These are phyloP conservation scores for Gnathonemus echidnorhynchus DNA, from an alignment of 2,113 vertebrate genomes.

Conservation along the genomic window DNA sequence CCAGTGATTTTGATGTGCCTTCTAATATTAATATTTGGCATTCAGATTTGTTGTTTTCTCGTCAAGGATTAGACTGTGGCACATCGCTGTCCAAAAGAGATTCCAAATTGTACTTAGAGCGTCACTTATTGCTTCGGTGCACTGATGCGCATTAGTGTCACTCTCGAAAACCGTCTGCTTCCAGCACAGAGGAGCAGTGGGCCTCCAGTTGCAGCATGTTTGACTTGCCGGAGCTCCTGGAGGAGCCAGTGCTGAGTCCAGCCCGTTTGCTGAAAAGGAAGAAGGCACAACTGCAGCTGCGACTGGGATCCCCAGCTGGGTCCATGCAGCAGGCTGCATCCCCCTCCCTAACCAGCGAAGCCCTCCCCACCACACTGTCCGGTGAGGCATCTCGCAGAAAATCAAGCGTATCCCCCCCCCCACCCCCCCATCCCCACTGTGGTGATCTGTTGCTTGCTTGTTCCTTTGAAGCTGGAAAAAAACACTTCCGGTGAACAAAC, in stretches of 20 bases:
- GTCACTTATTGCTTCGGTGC: neutral
- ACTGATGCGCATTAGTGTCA: neutral
- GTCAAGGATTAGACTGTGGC: neutral
- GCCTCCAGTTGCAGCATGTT: constrained; percentile 58
- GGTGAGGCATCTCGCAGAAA: constrained; percentile 21
- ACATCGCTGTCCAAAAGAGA: neutral
- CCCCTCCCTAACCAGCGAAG: constrained; percentile 12
- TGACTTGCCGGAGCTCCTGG: constrained; percentile 33
- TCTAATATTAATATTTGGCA: neutral
- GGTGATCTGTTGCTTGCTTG: neutral
- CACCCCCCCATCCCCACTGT: neutral
- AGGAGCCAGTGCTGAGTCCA: constrained; percentile 23
- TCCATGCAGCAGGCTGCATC: constrained; percentile 24
- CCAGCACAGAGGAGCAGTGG: constrained; percentile 35
- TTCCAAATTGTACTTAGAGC: neutral
- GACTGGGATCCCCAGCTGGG: constrained; percentile 29
- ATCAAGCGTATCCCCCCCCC: neutral
- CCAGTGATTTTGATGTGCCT: neutral
- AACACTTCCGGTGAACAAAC: neutral
- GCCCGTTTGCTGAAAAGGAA: constrained; percentile 52
- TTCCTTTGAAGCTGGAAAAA: neutral
- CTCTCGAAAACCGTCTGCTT: neutral
- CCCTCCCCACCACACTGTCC: constrained; percentile 8
- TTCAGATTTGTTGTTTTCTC: neutral
- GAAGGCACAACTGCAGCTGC: constrained; percentile 50